Evolutionary conservation across 2,797 vertebrate species (phyloP).

Genomic region (Danionella dracula): DNA sequence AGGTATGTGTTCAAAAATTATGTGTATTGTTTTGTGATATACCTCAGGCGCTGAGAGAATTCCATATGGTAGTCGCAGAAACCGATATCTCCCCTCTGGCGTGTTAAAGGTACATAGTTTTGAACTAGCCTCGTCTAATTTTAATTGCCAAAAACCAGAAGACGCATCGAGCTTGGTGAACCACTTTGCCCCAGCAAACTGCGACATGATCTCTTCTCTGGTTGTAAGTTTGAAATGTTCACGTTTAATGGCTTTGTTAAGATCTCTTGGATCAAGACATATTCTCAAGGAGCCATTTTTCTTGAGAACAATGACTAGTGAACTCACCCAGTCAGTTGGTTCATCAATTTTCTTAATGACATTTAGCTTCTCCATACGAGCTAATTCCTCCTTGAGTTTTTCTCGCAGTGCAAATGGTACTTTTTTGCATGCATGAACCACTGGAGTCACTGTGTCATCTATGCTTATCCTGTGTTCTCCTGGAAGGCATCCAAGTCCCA

Average conservation of each 20-base stretch:
- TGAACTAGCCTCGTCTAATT: background rate
- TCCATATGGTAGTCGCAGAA: background rate
- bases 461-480: too few species aligned
- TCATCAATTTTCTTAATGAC: too few species aligned
- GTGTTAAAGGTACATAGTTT: background rate
- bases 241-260: conserved; percentile 26
- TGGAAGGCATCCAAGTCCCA: conserved; percentile 18
- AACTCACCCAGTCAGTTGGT: conserved; percentile 2
- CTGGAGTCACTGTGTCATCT: too few species aligned
- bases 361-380: conserved; percentile 2
- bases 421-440: conserved; percentile 16
- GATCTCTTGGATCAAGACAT: conserved; percentile 17
- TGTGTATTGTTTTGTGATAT: too few species aligned
- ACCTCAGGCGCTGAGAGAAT: conserved; percentile 18
- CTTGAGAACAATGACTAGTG: background rate
- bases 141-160: background rate
- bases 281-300: background rate
- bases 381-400: conserved; percentile 1
- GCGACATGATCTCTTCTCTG: background rate
- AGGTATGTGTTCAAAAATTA: too few species aligned
- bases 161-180: too few species aligned
- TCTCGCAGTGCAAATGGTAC: conserved; percentile 10
- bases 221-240: too few species aligned
- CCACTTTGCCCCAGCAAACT: background rate
- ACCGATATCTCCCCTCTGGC: background rate